Evolutionary conservation across 2,888 invertebrate genomes (phyloP).

Genomic region (Druceiella hillmani): DNA sequence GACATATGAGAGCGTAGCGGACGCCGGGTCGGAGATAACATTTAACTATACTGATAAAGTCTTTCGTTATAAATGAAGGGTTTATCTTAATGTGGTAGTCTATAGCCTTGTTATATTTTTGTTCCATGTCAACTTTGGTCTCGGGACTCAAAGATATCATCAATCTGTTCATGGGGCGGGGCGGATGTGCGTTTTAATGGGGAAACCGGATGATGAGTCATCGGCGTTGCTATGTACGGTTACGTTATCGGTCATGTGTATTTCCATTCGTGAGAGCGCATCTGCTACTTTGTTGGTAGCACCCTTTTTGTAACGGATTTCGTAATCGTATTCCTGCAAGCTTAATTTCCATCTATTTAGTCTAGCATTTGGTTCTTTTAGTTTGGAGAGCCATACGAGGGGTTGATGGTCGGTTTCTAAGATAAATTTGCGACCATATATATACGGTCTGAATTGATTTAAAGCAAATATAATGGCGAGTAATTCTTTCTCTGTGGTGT

Average conservation of each 20-base stretch:
- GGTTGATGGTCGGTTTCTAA: constrained; percentile 2
- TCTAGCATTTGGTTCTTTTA: neutral
- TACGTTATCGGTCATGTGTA: neutral
- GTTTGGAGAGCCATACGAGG: neutral
- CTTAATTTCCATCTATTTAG: neutral
- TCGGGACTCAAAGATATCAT: neutral
- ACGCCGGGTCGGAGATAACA: no score
- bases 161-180: neutral
- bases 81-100: neutral
- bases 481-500: constrained; percentile 2
- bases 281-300: neutral
- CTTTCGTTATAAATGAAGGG: neutral
- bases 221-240: neutral
- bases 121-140: neutral
- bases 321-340: constrained; percentile 2
- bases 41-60: neutral
- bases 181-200: neutral
- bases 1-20: neutral
- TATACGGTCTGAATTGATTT: constrained; percentile 2
- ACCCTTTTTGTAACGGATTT: neutral
- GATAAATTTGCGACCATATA: neutral
- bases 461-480: neutral
- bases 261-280: constrained; percentile 1
- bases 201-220: neutral
- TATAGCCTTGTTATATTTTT: neutral